Evolutionary conservation across 2,888 invertebrate genomes (phyloP).

Genomic region (Platynereis dumerilii): DNA sequence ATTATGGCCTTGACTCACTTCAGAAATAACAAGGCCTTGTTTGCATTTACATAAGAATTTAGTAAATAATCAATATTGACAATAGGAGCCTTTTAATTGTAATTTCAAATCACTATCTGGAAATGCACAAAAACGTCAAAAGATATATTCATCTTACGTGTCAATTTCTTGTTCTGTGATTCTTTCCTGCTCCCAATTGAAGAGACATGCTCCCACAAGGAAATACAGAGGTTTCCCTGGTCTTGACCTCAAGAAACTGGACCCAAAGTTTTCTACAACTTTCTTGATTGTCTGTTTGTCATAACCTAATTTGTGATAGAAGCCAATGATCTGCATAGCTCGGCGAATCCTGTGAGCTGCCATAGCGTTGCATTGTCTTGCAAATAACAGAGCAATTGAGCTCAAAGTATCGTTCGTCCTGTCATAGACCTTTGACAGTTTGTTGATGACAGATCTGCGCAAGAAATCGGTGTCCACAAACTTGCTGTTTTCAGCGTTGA

Average conservation of each 20-base stretch:
- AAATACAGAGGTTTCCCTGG: slow-evolving; percentile 34
- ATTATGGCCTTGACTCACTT: too few relatives aligned
- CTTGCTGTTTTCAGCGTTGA: neutral
- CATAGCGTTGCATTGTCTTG: slow-evolving; percentile 50
- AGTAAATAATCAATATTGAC: too few relatives aligned
- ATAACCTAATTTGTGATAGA: slow-evolving; percentile 50
- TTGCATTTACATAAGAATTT: too few relatives aligned
- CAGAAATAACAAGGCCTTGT: too few relatives aligned
- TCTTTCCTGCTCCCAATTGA: slow-evolving; percentile 52
- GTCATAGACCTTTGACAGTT: slow-evolving; percentile 4
- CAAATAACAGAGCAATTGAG: slow-evolving; percentile 35
- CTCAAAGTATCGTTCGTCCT: slow-evolving; percentile 19
- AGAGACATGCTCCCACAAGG: slow-evolving; percentile 47
- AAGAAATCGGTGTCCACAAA: neutral
- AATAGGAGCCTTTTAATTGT: too few relatives aligned
- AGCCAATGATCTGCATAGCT: slow-evolving; percentile 42
- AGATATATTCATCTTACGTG: slow-evolving; percentile 43
- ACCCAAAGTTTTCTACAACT: slow-evolving; percentile 39
- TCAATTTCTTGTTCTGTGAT: slow-evolving; percentile 51
- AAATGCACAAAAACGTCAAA: too few relatives aligned
- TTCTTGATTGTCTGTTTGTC: slow-evolving; percentile 40
- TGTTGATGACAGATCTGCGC: neutral
- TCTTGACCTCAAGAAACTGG: slow-evolving; percentile 29
- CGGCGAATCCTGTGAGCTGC: slow-evolving; percentile 48
- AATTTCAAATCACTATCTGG: too few relatives aligned